phyloP scores from a whole-genome alignment of 1,140 invertebrate genomes.

The Scaptomyza montana region DNA sequence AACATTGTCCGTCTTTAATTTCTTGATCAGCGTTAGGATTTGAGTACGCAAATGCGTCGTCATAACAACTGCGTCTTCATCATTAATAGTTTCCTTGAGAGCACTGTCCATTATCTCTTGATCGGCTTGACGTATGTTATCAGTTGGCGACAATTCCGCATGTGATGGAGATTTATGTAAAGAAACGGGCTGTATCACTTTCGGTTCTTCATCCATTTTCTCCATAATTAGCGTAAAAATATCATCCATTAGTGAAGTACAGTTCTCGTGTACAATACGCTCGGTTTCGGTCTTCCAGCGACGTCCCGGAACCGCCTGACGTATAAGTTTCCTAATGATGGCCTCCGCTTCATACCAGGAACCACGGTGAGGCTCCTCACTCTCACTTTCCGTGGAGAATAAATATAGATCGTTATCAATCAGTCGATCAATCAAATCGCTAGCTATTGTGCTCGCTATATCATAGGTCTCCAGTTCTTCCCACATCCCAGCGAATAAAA shows the following conservation, averaged over 20 bases:
- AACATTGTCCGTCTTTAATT: conserved; percentile 36
- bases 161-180: background rate
- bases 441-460: conserved; percentile 38
- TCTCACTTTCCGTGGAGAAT: conserved; percentile 66
- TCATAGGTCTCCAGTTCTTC: conserved; percentile 54
- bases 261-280: conserved; percentile 51
- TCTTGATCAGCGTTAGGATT: conserved; percentile 37
- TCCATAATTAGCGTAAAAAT: conserved; percentile 36
- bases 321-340: conserved; percentile 66
- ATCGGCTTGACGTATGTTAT: conserved; percentile 34
- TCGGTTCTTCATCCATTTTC: conserved; percentile 2
- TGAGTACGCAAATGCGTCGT: background rate
- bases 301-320: conserved; percentile 61
- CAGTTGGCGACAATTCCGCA: background rate
- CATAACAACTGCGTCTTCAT: background rate
- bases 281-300: conserved; percentile 68
- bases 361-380: conserved; percentile 19
- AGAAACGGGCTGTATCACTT: conserved; percentile 1
- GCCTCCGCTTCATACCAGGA: conserved; percentile 49
- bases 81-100: background rate
- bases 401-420: conserved; percentile 70
- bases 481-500: conserved; percentile 54
- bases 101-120: background rate
- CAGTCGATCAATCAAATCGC: conserved; percentile 65
- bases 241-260: conserved; percentile 53